Base-by-base conservation (phyloP, 2,888 invertebrate genomes). In the Unio delphinus region DNA sequence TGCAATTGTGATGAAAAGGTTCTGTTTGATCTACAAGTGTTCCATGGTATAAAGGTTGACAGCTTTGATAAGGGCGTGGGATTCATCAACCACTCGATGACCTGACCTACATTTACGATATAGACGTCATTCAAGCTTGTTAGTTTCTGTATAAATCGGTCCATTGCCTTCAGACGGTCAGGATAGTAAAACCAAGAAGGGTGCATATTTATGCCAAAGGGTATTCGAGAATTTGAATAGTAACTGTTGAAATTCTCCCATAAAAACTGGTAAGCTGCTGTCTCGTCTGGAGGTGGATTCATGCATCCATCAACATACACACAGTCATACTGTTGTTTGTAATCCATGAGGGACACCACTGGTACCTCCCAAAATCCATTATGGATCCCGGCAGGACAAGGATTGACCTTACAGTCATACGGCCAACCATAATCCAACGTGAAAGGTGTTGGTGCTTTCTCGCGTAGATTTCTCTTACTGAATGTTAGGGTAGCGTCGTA, bases 181-280 rank as follows among this genome's bases (percentile, higher is more conserved):
- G 79, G 79, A n/a, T 82, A 83, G 65, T 83, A 83, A 67, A 87
- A 83, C 85, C 85, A 96, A 0, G 93, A 93, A 0, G 96, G 93
- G 88, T 95, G 95, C 75, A 97, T 93, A 87, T 95, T 95, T 28
- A 97, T 91, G 1, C 96, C 96, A 78, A 94, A 93, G 0, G 96
- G 97, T 0, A 96, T 96, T 68, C 86, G 72, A 84, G 92, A 94
- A 17, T 92, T 91, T 0, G 91, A 83, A 86, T 94, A 94, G 78
- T 94, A 93, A 4, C 92, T 91, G 59, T 93, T 94, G 88, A 97
- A 96, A 90, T 96, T 97, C 76, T 93, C 92, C 69, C 92, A 88
- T 80, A 94, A 92, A 89, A 94, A 93, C 62, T 84, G 77, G 45
- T 78, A 84, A 0, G 86, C 84, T 45, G 84, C 79, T 23, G 81